Base-by-base conservation (phyloP, 2,888 invertebrate genomes). In the Dioctria linearis region DNA sequence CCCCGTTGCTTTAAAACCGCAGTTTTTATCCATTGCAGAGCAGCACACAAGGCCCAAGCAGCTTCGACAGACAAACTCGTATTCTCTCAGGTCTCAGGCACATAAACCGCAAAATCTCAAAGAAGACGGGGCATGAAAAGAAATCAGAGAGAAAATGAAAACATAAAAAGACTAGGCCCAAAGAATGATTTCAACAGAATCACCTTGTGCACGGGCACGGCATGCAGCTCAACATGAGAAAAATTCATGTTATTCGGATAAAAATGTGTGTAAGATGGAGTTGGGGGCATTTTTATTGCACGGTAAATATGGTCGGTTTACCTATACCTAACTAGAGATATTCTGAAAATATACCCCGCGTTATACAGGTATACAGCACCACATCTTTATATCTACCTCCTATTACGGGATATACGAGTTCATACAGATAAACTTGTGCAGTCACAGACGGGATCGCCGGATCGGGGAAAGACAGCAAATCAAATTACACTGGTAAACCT, bases 201-300 rank as follows among this genome's bases (percentile, higher is more conserved):
- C 78, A 78, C 78, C 78, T 78, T 78, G 78, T 78, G 78, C 78
- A 78, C 63, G 61, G 78, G 63, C 78, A 78, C 78, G 78, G 78
- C 78, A 61, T 78, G 78, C 78, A 78, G 63, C 51, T 37, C 49
- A 65, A 49, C 78, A 75, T 75, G 75, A 75, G 75, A 75, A 75
- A 75, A 75, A 75, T 75, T 75, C 75, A 75, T 75, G 75, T 75
- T 59, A 75, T 75, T 75, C 75, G 75, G 25, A 75, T 75, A 75
- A 75, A 61, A 75, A 75, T 75, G 75, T 75, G 75, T 59, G 61
- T 57, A 78, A 63, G 65, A 78, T 78, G 63, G 65, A 78, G 57
- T 49, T 63, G 49, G 78, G 25, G 25, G 40, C 78, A 39, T 63
- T 78, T 78, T 63, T 49, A 78, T 63, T 78, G 78, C 78, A 63